A percentile compares a stretch with the other conserved stretches of the same genome.
These are phyloP conservation scores for Isurus oxyrinchus DNA, from an alignment of 2,113 vertebrate genomes.

Conservation along the genomic window DNA sequence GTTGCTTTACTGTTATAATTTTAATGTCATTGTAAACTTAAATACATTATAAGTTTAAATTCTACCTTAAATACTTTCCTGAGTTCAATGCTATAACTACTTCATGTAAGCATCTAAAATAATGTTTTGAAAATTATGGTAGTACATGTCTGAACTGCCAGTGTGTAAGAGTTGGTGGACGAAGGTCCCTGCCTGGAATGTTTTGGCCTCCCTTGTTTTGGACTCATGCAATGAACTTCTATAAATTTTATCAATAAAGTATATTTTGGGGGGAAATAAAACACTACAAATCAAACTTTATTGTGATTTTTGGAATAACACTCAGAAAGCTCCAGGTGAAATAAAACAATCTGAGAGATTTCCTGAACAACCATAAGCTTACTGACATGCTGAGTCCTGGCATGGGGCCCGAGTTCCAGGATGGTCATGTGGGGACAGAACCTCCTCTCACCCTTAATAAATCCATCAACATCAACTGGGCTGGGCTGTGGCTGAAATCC, in stretches of 20 bases:
- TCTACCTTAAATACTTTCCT: neutral
- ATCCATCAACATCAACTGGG: neutral
- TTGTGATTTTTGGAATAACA: neutral
- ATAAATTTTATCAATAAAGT: too few species aligned
- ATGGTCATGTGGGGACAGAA: neutral
- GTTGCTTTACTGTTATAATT: neutral
- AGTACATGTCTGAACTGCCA: neutral
- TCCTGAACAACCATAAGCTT: neutral
- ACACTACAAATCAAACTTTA: neutral
- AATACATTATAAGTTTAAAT: neutral
- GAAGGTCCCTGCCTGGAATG: neutral
- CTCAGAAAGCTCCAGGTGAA: neutral
- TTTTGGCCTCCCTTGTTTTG: neutral
- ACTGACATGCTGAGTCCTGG: neutral
- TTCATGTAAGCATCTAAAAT: neutral
- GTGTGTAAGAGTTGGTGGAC: neutral
- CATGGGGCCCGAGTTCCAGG: neutral
- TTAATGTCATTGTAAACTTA: neutral
- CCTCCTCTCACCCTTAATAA: neutral
- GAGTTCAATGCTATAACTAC: neutral
- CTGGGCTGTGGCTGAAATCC: neutral
- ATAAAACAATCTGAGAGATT: neutral
- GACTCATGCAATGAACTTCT: neutral
- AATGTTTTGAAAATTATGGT: neutral
- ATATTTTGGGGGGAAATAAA: too few species aligned